Percentiles rank a stretch among this genome's conserved stretches.
phyloP scores from a whole-genome alignment of 2,113 vertebrate genomes.

The Ranitomeya variabilis region DNA sequence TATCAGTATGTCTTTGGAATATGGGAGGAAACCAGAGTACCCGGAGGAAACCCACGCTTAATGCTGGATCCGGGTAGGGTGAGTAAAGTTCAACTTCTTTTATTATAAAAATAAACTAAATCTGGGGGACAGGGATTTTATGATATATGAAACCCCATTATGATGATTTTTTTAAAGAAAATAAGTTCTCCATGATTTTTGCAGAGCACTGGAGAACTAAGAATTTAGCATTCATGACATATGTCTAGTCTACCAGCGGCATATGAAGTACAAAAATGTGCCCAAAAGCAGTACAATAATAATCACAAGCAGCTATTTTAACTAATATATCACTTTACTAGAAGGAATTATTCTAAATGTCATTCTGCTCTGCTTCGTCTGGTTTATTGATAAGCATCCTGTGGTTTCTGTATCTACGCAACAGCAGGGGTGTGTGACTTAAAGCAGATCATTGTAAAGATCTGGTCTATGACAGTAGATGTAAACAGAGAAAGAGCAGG shows the following conservation, averaged over 20 bases:
- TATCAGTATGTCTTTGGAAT: too few species aligned
- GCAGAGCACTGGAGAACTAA: background rate
- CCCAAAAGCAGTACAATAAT: background rate
- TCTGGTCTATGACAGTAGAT: constrained; percentile 57
- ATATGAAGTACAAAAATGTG: background rate
- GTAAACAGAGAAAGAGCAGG: background rate
- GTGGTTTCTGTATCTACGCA: constrained; percentile 64
- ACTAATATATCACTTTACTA: background rate
- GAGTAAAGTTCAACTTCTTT: too few species aligned
- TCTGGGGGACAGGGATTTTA: too few species aligned
- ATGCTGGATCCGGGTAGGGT: too few species aligned
- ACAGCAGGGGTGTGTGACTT: constrained; percentile 65
- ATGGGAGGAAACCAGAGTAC: too few species aligned
- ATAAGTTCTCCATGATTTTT: background rate
- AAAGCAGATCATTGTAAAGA: constrained; percentile 64
- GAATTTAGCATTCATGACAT: background rate
- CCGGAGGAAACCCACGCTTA: too few species aligned
- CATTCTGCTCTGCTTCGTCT: constrained; percentile 54
- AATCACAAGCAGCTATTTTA: background rate
- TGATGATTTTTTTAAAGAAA: background rate
- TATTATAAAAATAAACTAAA: too few species aligned
- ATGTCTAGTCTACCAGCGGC: background rate
- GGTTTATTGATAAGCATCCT: constrained; percentile 65
- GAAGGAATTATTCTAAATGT: constrained; percentile 25
- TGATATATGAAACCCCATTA: too few species aligned